These are phyloP conservation scores for Etheostoma nigrum DNA, from an alignment of 2,797 vertebrate genomes.

Conservation along the genomic window DNA sequence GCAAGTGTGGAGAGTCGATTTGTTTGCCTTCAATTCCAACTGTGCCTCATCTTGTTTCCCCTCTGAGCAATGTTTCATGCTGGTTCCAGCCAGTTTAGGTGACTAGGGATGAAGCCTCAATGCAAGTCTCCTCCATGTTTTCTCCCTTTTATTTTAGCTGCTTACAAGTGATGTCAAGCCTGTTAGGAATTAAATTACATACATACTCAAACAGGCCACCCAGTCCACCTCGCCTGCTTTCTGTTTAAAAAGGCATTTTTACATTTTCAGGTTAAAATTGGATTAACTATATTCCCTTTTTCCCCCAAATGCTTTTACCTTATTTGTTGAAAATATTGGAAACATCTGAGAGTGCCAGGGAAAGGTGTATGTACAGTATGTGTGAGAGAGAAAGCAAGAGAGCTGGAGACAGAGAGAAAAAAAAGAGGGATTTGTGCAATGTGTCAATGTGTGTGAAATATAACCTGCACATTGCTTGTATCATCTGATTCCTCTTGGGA, in stretches of 20 bases:
- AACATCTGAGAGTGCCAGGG: slow-evolving; percentile 17
- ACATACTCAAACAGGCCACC: slow-evolving; percentile 67
- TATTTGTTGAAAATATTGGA: slow-evolving; percentile 51
- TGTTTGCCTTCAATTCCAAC: slow-evolving; percentile 81
- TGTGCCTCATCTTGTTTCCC: slow-evolving; percentile 82
- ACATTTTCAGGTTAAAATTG: slow-evolving; percentile 63
- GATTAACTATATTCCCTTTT: slow-evolving; percentile 43
- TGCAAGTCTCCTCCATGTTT: slow-evolving; percentile 77
- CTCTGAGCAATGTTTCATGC: slow-evolving; percentile 83
- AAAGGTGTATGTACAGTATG: slow-evolving; percentile 1
- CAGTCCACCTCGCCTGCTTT: slow-evolving; percentile 52
- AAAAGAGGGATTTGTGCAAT: slow-evolving; percentile 43
- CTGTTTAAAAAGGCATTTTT: slow-evolving; percentile 55
- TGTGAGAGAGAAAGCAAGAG: slow-evolving; percentile 1
- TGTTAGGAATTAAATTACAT: slow-evolving; percentile 79
- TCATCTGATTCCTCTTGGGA: slow-evolving; percentile 56
- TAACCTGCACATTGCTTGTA: slow-evolving; percentile 44
- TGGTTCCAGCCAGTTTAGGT: slow-evolving; percentile 81
- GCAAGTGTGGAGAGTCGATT: slow-evolving; percentile 81
- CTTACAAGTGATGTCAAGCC: slow-evolving; percentile 82
- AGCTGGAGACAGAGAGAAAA: slow-evolving; percentile 13
- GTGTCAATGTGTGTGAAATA: slow-evolving; percentile 57
- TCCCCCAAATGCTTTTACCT: slow-evolving; percentile 38
- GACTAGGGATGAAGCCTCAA: slow-evolving; percentile 68
- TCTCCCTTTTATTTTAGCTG: slow-evolving; percentile 75